A percentile compares a stretch with the other conserved stretches of the same genome.
Conservation (phyloP, 2,113 vertebrate species). For the Prionailurus viverrinus region DNA sequence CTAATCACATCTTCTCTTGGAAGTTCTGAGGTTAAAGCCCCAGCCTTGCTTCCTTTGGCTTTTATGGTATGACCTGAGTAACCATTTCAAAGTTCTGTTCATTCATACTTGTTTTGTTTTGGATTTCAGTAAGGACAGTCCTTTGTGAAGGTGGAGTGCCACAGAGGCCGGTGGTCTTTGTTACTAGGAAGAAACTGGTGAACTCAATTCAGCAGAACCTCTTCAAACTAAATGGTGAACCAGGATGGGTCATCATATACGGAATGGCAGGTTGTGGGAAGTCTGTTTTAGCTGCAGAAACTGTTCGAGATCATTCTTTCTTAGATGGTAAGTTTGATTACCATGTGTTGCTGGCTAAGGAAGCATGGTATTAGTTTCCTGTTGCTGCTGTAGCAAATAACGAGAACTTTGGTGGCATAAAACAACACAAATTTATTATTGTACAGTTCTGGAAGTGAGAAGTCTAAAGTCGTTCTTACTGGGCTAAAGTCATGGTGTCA, state of each 20-base stretch:
- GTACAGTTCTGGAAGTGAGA: not conserved
- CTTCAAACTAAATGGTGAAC: conserved; percentile 85
- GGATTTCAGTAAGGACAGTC: conserved; percentile 90
- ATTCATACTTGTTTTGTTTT: conserved; percentile 61
- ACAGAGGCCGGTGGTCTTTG: conserved; percentile 97
- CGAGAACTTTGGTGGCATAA: conserved; percentile 1
- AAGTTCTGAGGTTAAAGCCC: not conserved
- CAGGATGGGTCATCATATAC: conserved; percentile 96
- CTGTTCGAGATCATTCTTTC: conserved; percentile 91
- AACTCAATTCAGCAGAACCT: conserved; percentile 92
- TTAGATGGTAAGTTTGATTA: conserved; percentile 89
- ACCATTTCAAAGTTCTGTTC: not conserved
- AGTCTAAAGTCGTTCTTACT: conserved; percentile 1
- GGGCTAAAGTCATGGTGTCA: not conserved
- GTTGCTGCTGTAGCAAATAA: conserved; percentile 1
- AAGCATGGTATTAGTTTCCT: conserved; percentile 8
- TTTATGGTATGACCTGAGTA: not conserved
- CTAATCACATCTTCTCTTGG: not conserved
- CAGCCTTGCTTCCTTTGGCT: not conserved
- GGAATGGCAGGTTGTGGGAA: conserved; percentile 99
- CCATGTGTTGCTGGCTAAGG: not conserved
- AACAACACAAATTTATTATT: not conserved
- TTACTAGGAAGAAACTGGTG: conserved; percentile 91
- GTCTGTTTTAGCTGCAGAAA: conserved; percentile 97
- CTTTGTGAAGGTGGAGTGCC: conserved; percentile 97